These are phyloP conservation scores for Nephrotoma flavescens DNA, from an alignment of 2,888 invertebrate genomes.

Conservation along the genomic window DNA sequence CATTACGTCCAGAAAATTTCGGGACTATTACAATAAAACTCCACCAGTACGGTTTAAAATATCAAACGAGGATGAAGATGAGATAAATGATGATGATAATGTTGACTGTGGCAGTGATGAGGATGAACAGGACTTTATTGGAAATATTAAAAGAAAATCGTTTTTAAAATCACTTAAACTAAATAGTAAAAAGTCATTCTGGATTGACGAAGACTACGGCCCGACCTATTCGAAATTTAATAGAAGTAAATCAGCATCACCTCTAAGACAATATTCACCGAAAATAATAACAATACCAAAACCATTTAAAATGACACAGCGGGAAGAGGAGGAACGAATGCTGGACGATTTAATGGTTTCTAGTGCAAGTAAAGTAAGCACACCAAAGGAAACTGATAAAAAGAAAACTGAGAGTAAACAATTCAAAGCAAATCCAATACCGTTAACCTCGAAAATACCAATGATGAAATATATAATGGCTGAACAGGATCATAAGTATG, in stretches of 20 bases:
- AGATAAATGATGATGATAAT: neutral
- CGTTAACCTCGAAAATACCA: slow-evolving; percentile 54
- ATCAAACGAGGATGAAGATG: neutral
- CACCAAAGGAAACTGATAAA: slow-evolving; percentile 34
- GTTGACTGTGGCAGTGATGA: neutral
- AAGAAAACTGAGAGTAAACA: slow-evolving; percentile 34
- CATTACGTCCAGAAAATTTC: neutral
- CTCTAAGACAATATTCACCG: slow-evolving; percentile 31
- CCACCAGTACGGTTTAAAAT: slow-evolving; percentile 1
- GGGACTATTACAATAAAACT: neutral
- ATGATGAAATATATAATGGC: slow-evolving; percentile 56
- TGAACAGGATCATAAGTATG: slow-evolving; percentile 53
- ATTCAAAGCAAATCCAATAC: slow-evolving; percentile 45
- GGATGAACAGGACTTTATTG: neutral
- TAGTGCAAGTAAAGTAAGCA: slow-evolving; percentile 9
- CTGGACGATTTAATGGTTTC: slow-evolving; percentile 32
- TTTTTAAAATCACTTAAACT: neutral
- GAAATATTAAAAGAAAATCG: neutral
- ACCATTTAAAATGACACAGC: slow-evolving; percentile 54
- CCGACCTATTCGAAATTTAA: neutral
- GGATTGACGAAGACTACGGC: neutral
- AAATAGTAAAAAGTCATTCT: neutral
- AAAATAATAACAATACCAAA: slow-evolving; percentile 44
- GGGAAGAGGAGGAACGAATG: slow-evolving; percentile 49
- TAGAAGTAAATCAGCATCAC: slow-evolving; percentile 43